phyloP scores from a whole-genome alignment of 2,797 vertebrate species.

The Tiaroga cobitis region DNA sequence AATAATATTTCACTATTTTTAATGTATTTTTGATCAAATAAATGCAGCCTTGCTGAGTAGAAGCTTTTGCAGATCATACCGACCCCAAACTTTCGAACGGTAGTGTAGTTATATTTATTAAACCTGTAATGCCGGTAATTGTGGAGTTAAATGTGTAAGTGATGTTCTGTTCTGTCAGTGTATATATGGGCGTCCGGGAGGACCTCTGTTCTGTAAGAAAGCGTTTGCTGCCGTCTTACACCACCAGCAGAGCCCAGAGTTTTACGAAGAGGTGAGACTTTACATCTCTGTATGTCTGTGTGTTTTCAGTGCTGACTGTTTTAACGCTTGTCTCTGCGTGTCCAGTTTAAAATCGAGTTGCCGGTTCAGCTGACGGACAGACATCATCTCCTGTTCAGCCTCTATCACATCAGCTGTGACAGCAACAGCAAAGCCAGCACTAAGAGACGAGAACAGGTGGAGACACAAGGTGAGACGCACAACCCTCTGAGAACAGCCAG shows the following conservation, averaged over 20 bases:
- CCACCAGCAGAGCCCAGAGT: conserved; percentile 97
- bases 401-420: conserved; percentile 95
- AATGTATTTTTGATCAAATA: neutral
- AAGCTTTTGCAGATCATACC: neutral
- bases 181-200: conserved; percentile 92
- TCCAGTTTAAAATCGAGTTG: conserved; percentile 75
- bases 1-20: neutral
- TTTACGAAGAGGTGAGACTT: conserved; percentile 91
- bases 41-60: neutral
- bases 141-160: neutral
- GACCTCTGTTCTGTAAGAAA: conserved; percentile 86
- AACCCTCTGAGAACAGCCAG: neutral
- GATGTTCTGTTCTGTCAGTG: conserved; percentile 75
- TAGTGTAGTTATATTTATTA: neutral
- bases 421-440: conserved; percentile 80
- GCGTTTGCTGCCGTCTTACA: conserved; percentile 89
- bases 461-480: conserved; percentile 85
- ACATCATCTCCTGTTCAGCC: conserved; percentile 95
- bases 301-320: neutral
- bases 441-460: conserved; percentile 93
- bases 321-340: neutral
- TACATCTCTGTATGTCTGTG: neutral
- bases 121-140: neutral
- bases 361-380: conserved; percentile 93
- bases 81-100: neutral